Base-by-base conservation (phyloP, 2,797 vertebrate species). In the Sebastes miniatus region DNA sequence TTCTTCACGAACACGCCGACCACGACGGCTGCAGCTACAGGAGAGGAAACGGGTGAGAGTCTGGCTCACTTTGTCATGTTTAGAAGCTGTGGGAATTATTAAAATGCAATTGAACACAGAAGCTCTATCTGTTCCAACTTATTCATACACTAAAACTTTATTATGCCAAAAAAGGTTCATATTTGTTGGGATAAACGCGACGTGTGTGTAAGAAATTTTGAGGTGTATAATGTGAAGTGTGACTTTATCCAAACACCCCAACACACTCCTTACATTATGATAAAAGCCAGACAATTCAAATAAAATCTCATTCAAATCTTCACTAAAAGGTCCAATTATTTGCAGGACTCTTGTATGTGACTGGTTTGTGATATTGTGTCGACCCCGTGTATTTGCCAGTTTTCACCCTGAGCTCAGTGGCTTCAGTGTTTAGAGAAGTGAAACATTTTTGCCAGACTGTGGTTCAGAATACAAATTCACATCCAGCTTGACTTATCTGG, bases 401-500 rank as follows among this genome's bases (percentile, higher is more conserved):
- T 69, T 39, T 50, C 24, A 6, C 6, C 56, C 20, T 59, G 39
- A 32, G 58, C 16, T 71, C 50, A 9, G 3, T 31, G 13, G 61
- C 80, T 62, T 66, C 68, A n/a, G 68, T 69, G 80, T 88, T 85
- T 82, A 76, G 70, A 69, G 78, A 47, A 80, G 76, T 74, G 73
- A 83, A 58, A 85, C 67, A 79, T 39, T 63, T 63, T 77, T 4
- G 9, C 68, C 77, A 1, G 73, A 13, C 58, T 69, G 75, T 67
- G 86, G 77, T 59, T 86, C 80, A 65, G 89, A 91, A 89, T 86
- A 88, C 80, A 84, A 90, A 91, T 90, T 91, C 87, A 65, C 79
- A 78, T 77, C 79, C 88, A 84, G 83, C 84, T 79, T 0, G 29
- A 92, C 89, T 93, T 91, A 91, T 93, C 91, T 84, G 89, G 56